phyloP scores from a whole-genome alignment of 2,797 vertebrate species.

The Notolabrus celidotus region DNA sequence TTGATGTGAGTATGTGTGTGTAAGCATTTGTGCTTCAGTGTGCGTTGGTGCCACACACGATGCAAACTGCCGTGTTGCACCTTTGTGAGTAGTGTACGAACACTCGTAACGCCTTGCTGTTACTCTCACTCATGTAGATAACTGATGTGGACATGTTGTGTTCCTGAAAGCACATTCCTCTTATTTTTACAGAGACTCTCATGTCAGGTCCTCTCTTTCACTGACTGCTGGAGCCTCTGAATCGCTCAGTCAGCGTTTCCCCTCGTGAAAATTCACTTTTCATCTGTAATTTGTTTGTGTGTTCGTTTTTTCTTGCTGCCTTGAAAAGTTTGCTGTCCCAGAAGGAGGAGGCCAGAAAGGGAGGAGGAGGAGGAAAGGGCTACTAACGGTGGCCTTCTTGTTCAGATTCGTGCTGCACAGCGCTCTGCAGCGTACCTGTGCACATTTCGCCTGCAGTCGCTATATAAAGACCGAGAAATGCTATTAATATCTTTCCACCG shows the following conservation, averaged over 20 bases:
- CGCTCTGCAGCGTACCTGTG: conserved; percentile 72
- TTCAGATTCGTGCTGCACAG: conserved; percentile 37
- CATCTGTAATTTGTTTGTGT: conserved; percentile 72
- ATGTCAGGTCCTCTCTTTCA: background rate
- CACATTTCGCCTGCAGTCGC: conserved; percentile 78
- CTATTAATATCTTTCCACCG: conserved; percentile 85
- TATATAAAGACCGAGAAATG: conserved; percentile 79
- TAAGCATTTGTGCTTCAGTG: too few relatives aligned
- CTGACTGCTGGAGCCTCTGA: conserved; percentile 39
- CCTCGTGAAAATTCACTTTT: conserved; percentile 71
- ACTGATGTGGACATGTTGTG: conserved; percentile 57
- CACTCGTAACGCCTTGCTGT: conserved; percentile 11
- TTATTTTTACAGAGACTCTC: conserved; percentile 35
- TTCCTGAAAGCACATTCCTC: conserved; percentile 41
- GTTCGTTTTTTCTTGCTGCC: conserved; percentile 39
- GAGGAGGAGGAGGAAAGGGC: background rate
- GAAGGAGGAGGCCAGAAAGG: conserved; percentile 39
- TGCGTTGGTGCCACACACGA: too few relatives aligned
- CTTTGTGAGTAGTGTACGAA: conserved; percentile 24
- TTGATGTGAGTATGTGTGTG: too few relatives aligned
- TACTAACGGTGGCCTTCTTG: conserved; percentile 44
- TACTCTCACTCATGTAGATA: conserved; percentile 60
- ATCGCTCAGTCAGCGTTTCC: conserved; percentile 74
- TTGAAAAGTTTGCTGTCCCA: conserved; percentile 76
- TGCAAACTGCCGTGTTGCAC: too few relatives aligned